phyloP scores from a whole-genome alignment of 2,888 invertebrate genomes.

The Sinodicranocentrus sp. region DNA sequence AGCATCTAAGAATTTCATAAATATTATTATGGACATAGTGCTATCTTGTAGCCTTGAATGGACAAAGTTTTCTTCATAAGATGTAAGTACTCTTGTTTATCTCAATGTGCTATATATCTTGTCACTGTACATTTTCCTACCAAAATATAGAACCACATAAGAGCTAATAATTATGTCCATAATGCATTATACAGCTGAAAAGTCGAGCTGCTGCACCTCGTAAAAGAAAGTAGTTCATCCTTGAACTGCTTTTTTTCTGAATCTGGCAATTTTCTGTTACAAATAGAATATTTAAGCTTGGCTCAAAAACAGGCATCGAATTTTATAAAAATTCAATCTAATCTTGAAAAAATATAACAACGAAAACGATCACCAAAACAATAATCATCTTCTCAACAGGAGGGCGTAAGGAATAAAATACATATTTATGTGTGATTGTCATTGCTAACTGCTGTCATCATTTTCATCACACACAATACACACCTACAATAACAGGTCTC shows the following conservation, averaged over 20 bases:
- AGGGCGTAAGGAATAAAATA: conserved; percentile 42
- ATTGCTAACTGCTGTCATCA: neutral
- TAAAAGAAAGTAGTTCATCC: too few species aligned
- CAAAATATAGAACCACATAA: conserved; percentile 14
- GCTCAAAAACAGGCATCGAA: too few species aligned
- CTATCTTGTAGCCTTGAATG: neutral
- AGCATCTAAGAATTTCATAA: conserved; percentile 26
- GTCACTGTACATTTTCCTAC: too few species aligned
- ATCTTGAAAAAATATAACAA: conserved; percentile 26
- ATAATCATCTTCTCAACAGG: conserved; percentile 51
- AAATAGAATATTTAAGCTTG: too few species aligned
- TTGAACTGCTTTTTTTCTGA: too few species aligned
- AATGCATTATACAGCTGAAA: conserved; percentile 14
- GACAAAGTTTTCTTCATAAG: neutral
- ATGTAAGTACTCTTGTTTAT: too few species aligned
- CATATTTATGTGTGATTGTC: conserved; percentile 27
- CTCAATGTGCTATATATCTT: too few species aligned
- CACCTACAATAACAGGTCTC: too few species aligned
- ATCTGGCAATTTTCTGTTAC: too few species aligned
- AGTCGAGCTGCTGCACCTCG: too few species aligned
- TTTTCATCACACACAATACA: neutral
- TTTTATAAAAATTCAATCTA: conserved; percentile 51
- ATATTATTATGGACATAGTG: conserved; percentile 10
- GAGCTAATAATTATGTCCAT: conserved; percentile 51
- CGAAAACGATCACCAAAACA: conserved; percentile 39